A percentile compares a stretch with the other conserved stretches of the same genome.
Conservation (phyloP, 2,888 invertebrate genomes). For the Mythimna vitellina region DNA sequence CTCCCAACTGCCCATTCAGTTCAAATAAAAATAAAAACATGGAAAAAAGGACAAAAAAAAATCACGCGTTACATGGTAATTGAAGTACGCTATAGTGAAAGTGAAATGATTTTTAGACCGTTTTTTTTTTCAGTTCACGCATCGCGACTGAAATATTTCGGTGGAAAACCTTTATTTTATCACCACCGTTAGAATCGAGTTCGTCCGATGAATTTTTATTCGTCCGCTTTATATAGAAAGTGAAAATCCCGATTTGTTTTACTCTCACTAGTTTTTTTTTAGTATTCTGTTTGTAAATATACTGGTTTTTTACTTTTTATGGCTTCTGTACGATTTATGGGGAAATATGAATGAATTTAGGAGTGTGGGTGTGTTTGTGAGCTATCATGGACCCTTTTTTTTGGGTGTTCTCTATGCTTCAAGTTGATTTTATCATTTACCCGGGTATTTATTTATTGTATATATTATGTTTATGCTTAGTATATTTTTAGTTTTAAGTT, state of each 20-base stretch:
- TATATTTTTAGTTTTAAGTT: too few relatives aligned
- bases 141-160: slow-evolving; percentile 61
- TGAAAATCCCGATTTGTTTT: slow-evolving; percentile 65
- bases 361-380: background rate
- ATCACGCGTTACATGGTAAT: slow-evolving; percentile 58
- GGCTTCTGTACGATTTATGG: slow-evolving; percentile 32
- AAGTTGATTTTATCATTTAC: background rate
- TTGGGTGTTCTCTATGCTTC: background rate
- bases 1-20: slow-evolving; percentile 43
- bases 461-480: too few relatives aligned
- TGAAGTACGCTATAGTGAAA: slow-evolving; percentile 62
- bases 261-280: slow-evolving; percentile 44
- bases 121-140: slow-evolving; percentile 59
- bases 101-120: slow-evolving; percentile 55
- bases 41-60: slow-evolving; percentile 56
- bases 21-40: slow-evolving; percentile 50
- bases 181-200: slow-evolving; percentile 67
- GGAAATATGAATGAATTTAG: slow-evolving; percentile 47
- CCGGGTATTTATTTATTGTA: too few relatives aligned
- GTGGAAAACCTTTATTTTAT: slow-evolving; percentile 59
- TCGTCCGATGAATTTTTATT: slow-evolving; percentile 65
- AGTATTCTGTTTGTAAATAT: slow-evolving; percentile 54
- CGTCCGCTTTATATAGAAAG: slow-evolving; percentile 67
- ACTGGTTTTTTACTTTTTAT: slow-evolving; percentile 41
- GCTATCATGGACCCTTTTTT: background rate